Base-by-base conservation (phyloP, 2,113 vertebrate genomes). In the Bombycilla garrulus region DNA sequence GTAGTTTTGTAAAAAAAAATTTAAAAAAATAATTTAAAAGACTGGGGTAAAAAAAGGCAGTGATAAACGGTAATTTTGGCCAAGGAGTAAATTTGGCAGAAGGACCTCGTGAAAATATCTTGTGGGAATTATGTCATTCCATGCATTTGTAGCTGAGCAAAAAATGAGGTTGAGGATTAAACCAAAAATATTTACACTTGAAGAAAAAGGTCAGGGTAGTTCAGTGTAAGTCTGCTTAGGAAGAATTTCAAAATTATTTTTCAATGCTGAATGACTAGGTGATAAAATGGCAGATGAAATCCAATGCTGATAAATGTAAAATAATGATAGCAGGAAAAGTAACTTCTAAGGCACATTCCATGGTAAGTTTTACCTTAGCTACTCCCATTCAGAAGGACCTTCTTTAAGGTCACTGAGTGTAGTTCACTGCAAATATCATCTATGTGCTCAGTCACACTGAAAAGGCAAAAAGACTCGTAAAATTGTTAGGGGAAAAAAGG, bases 401-500 rank as follows among this genome's bases (percentile, higher is more conserved):
- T 48, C 22, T 86, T 53, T 70, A 66, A 81, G 70, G 84, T 91
- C 64, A 73, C 31, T 22, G 28, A 57, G 45, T 48, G 11, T 44
- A 77, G 69, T 13, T 73, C 40, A 40, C 50, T 60, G 31, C 31
- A 91, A 81, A 83, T 80, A 89, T 72, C 62, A 60, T 51, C 48
- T 72, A 18, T 83, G 81, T 91, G 91, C 48, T 95, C 72, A 91
- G 77, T 35, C n/a, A 61, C 45, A 53, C 4, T 44, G 18, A 86
- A 86, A 89, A 83, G 77, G 67, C 58, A 93, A 93, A 86, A 22
- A 86, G 72, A 60, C 54, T 79, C 26, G 1, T 73, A 77, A 86
- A 92, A 77, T 42, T 86, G 36, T 61, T 60, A 33, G 35, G n/a
- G 33, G 8, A 3, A 69, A 81, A 93, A 66, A 26, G n/a, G 42